These are phyloP conservation scores for Esperia sulphurella DNA, from an alignment of 2,888 invertebrate genomes.

Conservation along the genomic window DNA sequence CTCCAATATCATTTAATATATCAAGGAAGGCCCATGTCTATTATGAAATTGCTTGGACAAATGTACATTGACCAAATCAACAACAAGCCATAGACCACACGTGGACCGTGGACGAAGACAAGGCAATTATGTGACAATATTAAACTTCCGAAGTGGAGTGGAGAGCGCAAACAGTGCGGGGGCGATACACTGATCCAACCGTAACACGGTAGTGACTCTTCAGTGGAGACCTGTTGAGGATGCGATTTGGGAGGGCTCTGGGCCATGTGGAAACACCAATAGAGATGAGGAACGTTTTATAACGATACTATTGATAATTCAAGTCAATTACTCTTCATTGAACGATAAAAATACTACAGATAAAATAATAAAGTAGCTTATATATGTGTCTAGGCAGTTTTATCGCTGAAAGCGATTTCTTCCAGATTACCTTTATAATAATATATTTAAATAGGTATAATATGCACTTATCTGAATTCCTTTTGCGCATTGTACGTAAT, in stretches of 20 bases:
- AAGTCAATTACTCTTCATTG: too few relatives aligned
- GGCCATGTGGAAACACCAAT: conserved; percentile 13
- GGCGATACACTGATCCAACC: conserved; percentile 35
- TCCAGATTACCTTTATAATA: too few relatives aligned
- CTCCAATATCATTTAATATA: too few relatives aligned
- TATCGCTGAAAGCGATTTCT: too few relatives aligned
- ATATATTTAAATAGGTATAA: too few relatives aligned
- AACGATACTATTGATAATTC: too few relatives aligned
- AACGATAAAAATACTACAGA: too few relatives aligned
- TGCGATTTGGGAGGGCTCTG: conserved; percentile 38
- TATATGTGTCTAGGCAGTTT: too few relatives aligned
- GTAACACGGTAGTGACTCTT: conserved; percentile 53
- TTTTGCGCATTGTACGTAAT: too few relatives aligned
- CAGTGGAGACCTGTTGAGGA: conserved; percentile 16
- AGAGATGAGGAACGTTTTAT: background rate
- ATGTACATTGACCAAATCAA: conserved; percentile 17
- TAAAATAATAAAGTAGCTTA: too few relatives aligned
- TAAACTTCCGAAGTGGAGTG: conserved; percentile 27
- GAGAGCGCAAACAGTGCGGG: conserved; percentile 53
- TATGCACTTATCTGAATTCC: too few relatives aligned
- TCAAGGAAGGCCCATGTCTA: too few relatives aligned
- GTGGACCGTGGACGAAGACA: conserved; percentile 26
- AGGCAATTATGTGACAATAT: conserved; percentile 65
- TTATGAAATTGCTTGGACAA: background rate
- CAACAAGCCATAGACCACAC: conserved; percentile 43